Base-by-base conservation (phyloP, 2,888 invertebrate genomes). In the Ganaspis brasiliensis region DNA sequence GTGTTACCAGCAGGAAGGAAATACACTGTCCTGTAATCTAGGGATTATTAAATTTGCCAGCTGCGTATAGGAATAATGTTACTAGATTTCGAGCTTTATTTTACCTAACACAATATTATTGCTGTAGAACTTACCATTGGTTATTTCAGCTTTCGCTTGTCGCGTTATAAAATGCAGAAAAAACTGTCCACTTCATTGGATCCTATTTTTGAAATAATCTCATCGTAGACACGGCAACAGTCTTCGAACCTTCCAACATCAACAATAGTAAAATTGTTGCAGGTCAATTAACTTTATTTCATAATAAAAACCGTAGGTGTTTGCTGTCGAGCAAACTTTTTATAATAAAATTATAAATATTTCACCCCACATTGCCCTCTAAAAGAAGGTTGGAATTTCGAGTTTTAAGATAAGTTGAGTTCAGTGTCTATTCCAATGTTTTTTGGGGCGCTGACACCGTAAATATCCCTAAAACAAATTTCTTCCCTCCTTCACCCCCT, bases 51-150 rank as follows among this genome's bases (percentile, higher is more conserved):
- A 40, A 40, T 12, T 9, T 40, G 40, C 40, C 1, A 9, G 40
- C 40, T 40, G 40, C 40, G 12, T 40, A 40, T 40, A 40, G 9
- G 40, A 40, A 40, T 12, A 12, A 40, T 5, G 40, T 40, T 1
- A 12, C 10, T 40, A 40, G 2, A 12, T 82, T 79, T 57, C 81
- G 79, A 67, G 85, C 86, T 31, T 83, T 61, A 75, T 85, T 87
- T 79, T 86, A 85, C 21, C 87, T 84, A 21, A 78, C 72, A 52
- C 83, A 84, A 70, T n/a, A n/a, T 85, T 87, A 76, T 86, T 85
- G 37, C 84, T 85, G 78, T 79, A 87, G 57, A 87, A 85, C 16
- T 78, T 63, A 76, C 83, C 85, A 16, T 84, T 81, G 52, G 75
- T 81, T 24, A 73, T 80, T 12, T 76, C 82, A 71, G 75, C 21